Evolutionary conservation across 2,113 vertebrate genomes (phyloP), one percentile per base, ranked within the genome.

Genomic region (Calyptommatus sinebrachiatus): DNA sequence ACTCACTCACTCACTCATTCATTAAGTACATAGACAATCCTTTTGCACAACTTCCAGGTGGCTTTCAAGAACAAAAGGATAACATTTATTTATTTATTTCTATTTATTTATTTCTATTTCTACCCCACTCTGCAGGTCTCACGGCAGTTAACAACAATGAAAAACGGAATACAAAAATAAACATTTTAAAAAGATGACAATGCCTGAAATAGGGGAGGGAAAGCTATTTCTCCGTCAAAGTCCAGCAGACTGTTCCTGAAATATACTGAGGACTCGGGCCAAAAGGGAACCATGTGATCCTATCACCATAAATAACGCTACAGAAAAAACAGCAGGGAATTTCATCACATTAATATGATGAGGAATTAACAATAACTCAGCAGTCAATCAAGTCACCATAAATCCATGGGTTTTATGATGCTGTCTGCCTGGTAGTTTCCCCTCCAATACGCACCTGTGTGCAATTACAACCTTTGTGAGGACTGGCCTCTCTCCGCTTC

Each of bases 321-420:
- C 2, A 68, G 69, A 35, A 72, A n/a, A 77, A 62, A 78, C 83
- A 66, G 73, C 74, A 28, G 73, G 50, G 78, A 81, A 50, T 35
- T 69, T 81, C 83, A 48, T 81, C 78, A 77, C 69, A 67, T 75
- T 73, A 67, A 61, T 80, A 73, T 76, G 81, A 81, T 68, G 71
- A 78, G 50, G 76, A 82, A 69, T 41, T 46, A 82, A 67, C 83
- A 69, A 83, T 60, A 73, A 1, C 1, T 29, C 22, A 45, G 5
- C 72, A 76, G 67, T 71, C 22, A 14, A 48, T 70, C 72, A 63
- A 60, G 0, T 0, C 46, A 7, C 31, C 69, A 14, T 9, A 86
- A 83, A 80, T 73, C n/a, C 20, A 14, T 24, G 50, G 6, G 0
- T 70, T 79, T 77, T 45, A 69, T 21, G 78, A 76, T 73, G 60